A percentile compares a stretch with the other conserved stretches of the same genome.
Evolutionary conservation across 2,888 invertebrate genomes (phyloP).

Genomic region (Ectemnius cavifrons): DNA sequence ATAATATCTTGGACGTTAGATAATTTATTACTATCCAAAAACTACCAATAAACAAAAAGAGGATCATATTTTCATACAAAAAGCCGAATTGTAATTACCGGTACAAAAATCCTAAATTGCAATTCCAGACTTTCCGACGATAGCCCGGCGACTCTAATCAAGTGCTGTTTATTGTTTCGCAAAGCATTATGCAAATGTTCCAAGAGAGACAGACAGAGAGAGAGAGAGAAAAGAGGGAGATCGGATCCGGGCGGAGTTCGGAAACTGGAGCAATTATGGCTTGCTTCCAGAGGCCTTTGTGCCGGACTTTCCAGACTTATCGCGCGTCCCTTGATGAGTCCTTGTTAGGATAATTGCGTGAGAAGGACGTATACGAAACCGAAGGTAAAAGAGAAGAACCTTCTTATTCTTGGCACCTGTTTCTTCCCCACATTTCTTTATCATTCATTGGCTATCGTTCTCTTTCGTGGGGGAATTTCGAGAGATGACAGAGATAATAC

Average conservation of each 20-base stretch:
- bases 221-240: too few relatives aligned
- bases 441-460: neutral
- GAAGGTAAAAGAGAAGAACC: neutral
- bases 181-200: neutral
- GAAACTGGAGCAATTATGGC: constrained; percentile 3
- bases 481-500: neutral
- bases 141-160: neutral
- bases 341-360: too few relatives aligned
- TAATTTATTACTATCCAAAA: too few relatives aligned
- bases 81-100: too few relatives aligned
- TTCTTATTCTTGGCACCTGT: neutral
- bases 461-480: neutral
- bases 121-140: too few relatives aligned
- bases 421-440: neutral
- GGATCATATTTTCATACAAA: too few relatives aligned
- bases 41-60: too few relatives aligned
- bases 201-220: neutral
- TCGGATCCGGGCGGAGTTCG: neutral
- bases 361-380: neutral
- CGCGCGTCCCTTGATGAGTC: too few relatives aligned
- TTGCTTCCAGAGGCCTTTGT: constrained; percentile 2
- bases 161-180: neutral
- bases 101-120: too few relatives aligned
- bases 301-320: constrained; percentile 1
- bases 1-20: too few relatives aligned